These are phyloP conservation scores for Marisa cornuarietis DNA, from an alignment of 1,140 invertebrate species.

Conservation along the genomic window DNA sequence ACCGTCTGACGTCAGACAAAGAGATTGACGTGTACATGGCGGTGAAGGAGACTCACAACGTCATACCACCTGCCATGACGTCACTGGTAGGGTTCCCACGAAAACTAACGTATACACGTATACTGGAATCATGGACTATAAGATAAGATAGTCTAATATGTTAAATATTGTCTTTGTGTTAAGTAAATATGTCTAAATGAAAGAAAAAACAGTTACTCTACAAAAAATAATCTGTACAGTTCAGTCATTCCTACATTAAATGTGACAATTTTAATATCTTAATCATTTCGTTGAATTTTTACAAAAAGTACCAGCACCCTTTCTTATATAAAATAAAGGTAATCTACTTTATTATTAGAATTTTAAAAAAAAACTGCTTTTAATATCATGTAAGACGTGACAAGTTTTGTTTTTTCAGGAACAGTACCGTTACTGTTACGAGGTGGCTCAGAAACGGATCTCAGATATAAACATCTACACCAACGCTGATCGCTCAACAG, in stretches of 20 bases:
- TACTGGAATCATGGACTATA: too few species aligned
- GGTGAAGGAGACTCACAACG: conserved; percentile 44
- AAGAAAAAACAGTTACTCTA: too few species aligned
- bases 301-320: too few species aligned
- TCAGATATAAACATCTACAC: too few species aligned
- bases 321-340: too few species aligned
- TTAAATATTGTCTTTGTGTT: too few species aligned
- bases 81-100: background rate
- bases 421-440: conserved; percentile 14
- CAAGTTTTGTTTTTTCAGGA: background rate
- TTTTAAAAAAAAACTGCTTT: background rate
- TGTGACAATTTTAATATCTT: background rate
- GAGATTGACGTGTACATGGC: conserved; percentile 65
- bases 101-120: too few species aligned
- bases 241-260: too few species aligned
- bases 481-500: too few species aligned
- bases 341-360: background rate
- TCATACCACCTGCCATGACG: conserved; percentile 30
- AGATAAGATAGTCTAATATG: too few species aligned
- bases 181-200: too few species aligned
- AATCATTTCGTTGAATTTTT: background rate
- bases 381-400: background rate
- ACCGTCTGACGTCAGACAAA: conserved; percentile 58
- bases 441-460: background rate
- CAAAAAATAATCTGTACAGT: too few species aligned